Percentiles rank a stretch among this genome's conserved stretches.
Evolutionary conservation across 2,797 vertebrate species (phyloP).

Genomic region (Gallinago solitaria): DNA sequence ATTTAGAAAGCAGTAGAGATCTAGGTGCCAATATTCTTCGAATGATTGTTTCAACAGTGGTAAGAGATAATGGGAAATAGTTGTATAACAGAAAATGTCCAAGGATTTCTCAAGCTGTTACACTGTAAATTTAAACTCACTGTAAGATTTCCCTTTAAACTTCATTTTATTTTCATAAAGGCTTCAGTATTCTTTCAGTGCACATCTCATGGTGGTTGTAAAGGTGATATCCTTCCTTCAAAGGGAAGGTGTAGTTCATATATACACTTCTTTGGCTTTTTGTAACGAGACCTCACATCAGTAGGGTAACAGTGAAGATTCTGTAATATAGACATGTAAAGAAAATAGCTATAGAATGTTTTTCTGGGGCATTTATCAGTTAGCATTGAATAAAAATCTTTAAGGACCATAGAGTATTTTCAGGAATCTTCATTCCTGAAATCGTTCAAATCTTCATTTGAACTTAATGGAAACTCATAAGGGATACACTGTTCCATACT

Average conservation of each 20-base stretch:
- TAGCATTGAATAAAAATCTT: neutral
- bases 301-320: neutral
- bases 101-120: neutral
- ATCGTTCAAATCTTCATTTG: neutral
- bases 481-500: neutral
- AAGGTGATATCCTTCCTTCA: neutral
- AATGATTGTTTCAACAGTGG: neutral
- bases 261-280: neutral
- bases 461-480: neutral
- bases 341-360: neutral
- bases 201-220: neutral
- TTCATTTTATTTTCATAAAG: neutral
- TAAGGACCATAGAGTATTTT: neutral
- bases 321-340: neutral
- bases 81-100: neutral
- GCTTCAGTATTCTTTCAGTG: neutral
- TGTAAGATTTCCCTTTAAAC: neutral
- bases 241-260: neutral
- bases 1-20: neutral
- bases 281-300: neutral
- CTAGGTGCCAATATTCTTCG: neutral
- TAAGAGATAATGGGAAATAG: neutral
- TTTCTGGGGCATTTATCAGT: neutral
- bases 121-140: neutral
- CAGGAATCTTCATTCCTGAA: neutral